These are phyloP conservation scores for Pseudomyrmex sp. DNA, from an alignment of 1,140 invertebrate species.

Conservation along the genomic window DNA sequence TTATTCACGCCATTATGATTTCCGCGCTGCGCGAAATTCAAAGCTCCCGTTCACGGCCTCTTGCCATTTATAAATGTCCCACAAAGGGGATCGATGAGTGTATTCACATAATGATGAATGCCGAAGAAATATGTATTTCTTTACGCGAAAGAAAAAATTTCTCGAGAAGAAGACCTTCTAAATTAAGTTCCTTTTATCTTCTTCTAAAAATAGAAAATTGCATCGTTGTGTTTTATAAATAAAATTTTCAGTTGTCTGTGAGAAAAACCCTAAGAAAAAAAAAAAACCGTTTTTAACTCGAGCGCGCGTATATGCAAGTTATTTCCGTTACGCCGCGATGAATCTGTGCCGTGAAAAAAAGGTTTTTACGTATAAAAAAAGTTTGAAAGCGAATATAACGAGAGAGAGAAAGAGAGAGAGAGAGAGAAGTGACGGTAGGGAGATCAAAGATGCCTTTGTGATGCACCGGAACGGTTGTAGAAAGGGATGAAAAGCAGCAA, in stretches of 20 bases:
- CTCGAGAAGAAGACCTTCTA: background rate
- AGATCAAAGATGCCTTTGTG: slow-evolving; percentile 23
- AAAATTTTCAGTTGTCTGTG: too few species aligned
- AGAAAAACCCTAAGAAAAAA: too few species aligned
- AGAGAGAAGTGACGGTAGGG: background rate
- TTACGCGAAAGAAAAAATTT: background rate
- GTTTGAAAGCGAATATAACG: background rate
- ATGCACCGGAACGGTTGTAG: background rate
- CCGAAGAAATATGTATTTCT: background rate
- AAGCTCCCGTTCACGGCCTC: slow-evolving; percentile 2
- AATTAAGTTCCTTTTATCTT: background rate
- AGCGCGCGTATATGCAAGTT: background rate
- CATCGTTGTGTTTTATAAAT: background rate
- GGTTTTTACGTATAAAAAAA: slow-evolving; percentile 13
- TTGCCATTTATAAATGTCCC: background rate
- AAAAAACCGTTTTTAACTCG: background rate
- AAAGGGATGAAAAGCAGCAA: background rate
- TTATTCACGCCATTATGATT: background rate
- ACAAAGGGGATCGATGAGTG: background rate
- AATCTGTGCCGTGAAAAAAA: slow-evolving; percentile 10
- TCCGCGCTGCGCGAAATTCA: slow-evolving; percentile 4
- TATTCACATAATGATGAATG: background rate
- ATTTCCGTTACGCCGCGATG: background rate
- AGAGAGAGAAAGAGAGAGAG: background rate
- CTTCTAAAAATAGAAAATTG: background rate